These are phyloP conservation scores for Drosophila burlai DNA, from an alignment of 1,140 invertebrate genomes.

Conservation along the genomic window DNA sequence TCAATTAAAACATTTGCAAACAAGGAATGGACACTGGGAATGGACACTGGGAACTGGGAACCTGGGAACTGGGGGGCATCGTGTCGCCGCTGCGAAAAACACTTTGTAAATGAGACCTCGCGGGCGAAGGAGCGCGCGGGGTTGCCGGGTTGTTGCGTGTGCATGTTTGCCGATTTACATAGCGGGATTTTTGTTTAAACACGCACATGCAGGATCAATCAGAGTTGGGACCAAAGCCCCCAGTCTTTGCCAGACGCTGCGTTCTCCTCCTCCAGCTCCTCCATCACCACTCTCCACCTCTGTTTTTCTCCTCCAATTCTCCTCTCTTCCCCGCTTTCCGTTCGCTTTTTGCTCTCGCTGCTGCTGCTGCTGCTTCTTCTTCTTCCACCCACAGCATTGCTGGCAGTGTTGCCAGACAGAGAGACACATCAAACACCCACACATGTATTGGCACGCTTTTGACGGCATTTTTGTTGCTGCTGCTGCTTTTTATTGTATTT, in stretches of 20 bases:
- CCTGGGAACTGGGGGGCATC: neutral
- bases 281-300: neutral
- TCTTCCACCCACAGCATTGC: constrained; percentile 12
- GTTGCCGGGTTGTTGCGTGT: constrained; percentile 16
- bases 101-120: constrained; percentile 56
- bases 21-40: constrained; percentile 33
- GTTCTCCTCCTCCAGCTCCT: neutral
- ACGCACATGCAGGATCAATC: constrained; percentile 64
- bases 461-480: constrained; percentile 35
- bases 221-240: constrained; percentile 17
- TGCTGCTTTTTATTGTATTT: constrained; percentile 37
- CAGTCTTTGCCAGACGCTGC: constrained; percentile 4
- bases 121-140: neutral
- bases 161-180: constrained; percentile 70
- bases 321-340: neutral
- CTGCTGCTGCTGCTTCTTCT: constrained; percentile 4
- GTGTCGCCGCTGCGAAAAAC: constrained; percentile 17
- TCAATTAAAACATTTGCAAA: constrained; percentile 75
- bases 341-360: neutral
- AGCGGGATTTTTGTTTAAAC: constrained; percentile 71
- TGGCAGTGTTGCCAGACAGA: constrained; percentile 10
- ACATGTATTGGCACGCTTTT: constrained; percentile 67
- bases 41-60: neutral
- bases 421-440: constrained; percentile 5
- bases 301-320: too few relatives aligned